Evolutionary conservation across 2,113 vertebrate species (phyloP).

Genomic region (Rhadina sibilatrix): DNA sequence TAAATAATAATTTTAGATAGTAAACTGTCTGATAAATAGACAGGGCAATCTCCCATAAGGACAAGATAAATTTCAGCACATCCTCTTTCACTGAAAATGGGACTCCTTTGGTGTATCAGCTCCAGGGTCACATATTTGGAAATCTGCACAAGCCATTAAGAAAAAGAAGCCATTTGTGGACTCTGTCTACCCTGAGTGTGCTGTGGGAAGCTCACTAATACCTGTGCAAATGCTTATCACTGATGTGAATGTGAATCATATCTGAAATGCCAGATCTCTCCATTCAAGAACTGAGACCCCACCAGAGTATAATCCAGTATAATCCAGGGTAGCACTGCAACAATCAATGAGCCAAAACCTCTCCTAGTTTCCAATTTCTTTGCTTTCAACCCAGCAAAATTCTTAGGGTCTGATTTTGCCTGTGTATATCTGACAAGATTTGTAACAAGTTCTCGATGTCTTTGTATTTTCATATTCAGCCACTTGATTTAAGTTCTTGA

Average conservation of each 20-base stretch:
- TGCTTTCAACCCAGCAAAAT: background rate
- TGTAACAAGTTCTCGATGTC: background rate
- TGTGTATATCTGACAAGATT: constrained; percentile 16
- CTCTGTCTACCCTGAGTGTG: background rate
- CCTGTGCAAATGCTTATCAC: background rate
- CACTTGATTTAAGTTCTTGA: constrained; percentile 20
- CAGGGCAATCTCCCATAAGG: background rate
- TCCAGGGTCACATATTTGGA: background rate
- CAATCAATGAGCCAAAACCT: background rate
- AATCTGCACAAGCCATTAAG: background rate
- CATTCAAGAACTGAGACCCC: background rate
- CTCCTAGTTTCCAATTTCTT: background rate
- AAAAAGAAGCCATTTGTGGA: background rate
- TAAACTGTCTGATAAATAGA: background rate
- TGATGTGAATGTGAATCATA: background rate
- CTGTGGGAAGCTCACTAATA: background rate
- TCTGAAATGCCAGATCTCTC: background rate
- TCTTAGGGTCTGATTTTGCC: constrained; percentile 2
- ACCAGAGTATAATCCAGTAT: background rate
- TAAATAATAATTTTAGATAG: background rate
- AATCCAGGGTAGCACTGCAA: background rate
- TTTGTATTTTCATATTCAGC: background rate
- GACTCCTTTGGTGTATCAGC: background rate
- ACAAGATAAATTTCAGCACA: background rate
- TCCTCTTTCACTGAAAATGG: background rate